Evolutionary conservation across 2,113 vertebrate genomes (phyloP).

Genomic region (Daubentonia madagascariensis): DNA sequence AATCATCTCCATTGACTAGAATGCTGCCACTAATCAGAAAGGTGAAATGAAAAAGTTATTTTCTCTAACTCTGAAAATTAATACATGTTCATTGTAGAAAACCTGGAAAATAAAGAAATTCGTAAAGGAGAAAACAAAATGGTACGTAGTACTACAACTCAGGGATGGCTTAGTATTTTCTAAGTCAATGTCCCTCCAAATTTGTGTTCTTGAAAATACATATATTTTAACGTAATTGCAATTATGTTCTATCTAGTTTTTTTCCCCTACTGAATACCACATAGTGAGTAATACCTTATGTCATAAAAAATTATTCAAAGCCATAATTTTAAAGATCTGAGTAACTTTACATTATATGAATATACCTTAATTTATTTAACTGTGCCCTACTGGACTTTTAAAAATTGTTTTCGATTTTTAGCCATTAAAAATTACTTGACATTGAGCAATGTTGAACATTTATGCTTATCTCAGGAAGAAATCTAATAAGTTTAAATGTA

Average conservation of each 20-base stretch:
- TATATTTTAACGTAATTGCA: background rate
- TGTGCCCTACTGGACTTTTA: background rate
- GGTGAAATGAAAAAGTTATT: background rate
- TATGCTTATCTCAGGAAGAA: background rate
- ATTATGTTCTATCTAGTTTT: background rate
- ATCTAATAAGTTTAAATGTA: background rate
- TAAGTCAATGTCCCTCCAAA: background rate
- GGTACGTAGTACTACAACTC: background rate
- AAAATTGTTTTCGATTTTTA: background rate
- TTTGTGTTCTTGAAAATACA: background rate
- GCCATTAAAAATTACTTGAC: background rate
- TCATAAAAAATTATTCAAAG: background rate
- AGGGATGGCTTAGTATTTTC: background rate
- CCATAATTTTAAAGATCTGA: background rate
- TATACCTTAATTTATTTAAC: background rate
- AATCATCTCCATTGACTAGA: background rate
- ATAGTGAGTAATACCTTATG: background rate
- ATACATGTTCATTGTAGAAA: background rate
- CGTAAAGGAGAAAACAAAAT: background rate
- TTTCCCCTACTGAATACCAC: background rate
- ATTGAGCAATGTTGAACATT: background rate
- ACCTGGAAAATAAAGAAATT: background rate
- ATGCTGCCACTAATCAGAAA: background rate
- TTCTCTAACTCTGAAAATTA: constrained; percentile 14
- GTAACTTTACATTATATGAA: background rate